Evolutionary conservation across 2,797 vertebrate genomes (phyloP).

Genomic region (Lepus townsendii): DNA sequence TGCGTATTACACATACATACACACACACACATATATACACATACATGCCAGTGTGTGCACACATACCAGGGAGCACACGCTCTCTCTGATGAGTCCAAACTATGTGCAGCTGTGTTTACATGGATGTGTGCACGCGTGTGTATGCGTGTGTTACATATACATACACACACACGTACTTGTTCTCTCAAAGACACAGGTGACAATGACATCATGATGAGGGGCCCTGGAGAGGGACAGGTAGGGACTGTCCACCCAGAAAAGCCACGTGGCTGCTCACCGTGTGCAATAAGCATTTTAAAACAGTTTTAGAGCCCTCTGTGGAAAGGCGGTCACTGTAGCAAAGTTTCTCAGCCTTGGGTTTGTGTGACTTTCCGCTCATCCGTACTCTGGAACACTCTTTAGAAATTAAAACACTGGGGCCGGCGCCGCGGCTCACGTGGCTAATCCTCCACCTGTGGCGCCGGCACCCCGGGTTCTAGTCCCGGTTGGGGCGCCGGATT

Average conservation of each 20-base stretch:
- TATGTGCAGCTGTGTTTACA: too few relatives aligned
- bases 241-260: not conserved
- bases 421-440: too few relatives aligned
- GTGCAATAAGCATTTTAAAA: not conserved
- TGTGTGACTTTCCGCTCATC: not conserved
- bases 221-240: not conserved
- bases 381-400: not conserved
- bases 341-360: not conserved
- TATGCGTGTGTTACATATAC: too few relatives aligned
- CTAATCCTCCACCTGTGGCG: too few relatives aligned
- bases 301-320: not conserved
- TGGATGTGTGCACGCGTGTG: too few relatives aligned
- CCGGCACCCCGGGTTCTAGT: too few relatives aligned
- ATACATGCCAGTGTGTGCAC: too few relatives aligned
- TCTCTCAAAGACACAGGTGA: not conserved
- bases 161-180: not conserved
- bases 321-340: fast-evolving
- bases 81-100: too few relatives aligned
- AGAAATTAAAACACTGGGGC: not conserved
- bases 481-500: too few relatives aligned
- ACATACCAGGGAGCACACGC: too few relatives aligned
- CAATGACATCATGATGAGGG: not conserved
- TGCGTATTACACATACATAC: too few relatives aligned
- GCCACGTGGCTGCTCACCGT: fast-evolving
- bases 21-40: not conserved